phyloP scores from a whole-genome alignment of 2,797 vertebrate species.

The Eulemur coronatus region DNA sequence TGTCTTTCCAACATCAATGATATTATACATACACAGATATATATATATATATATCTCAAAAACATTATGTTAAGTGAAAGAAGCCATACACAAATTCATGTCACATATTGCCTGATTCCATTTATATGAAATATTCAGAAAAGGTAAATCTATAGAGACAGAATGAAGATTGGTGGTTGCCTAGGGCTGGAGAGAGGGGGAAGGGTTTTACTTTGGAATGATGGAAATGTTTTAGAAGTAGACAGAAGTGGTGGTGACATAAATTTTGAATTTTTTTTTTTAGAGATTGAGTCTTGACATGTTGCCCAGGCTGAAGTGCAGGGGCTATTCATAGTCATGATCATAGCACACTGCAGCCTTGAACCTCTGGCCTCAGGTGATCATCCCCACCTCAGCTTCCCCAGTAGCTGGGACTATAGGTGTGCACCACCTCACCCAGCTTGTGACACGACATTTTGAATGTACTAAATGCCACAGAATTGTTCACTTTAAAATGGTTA shows the following conservation, averaged over 20 bases:
- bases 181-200: background rate
- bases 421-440: too few species aligned
- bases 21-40: background rate
- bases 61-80: constrained; percentile 32
- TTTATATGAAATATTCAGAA: constrained; percentile 52
- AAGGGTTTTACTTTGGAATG: constrained; percentile 27
- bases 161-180: constrained; percentile 3
- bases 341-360: too few species aligned
- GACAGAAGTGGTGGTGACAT: background rate
- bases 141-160: constrained; percentile 32
- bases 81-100: constrained; percentile 22
- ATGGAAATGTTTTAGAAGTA: constrained; percentile 36
- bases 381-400: too few species aligned
- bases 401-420: too few species aligned
- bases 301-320: too few species aligned
- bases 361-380: too few species aligned
- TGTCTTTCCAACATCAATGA: background rate
- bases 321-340: too few species aligned
- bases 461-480: too few species aligned
- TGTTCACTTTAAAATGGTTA: too few species aligned
- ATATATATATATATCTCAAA: background rate
- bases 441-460: too few species aligned
- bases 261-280: too few species aligned
- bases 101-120: constrained; percentile 3
- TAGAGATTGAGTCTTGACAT: too few species aligned